Base-by-base conservation (phyloP, 1,140 invertebrate genomes). In the Drosophila bocki region DNA sequence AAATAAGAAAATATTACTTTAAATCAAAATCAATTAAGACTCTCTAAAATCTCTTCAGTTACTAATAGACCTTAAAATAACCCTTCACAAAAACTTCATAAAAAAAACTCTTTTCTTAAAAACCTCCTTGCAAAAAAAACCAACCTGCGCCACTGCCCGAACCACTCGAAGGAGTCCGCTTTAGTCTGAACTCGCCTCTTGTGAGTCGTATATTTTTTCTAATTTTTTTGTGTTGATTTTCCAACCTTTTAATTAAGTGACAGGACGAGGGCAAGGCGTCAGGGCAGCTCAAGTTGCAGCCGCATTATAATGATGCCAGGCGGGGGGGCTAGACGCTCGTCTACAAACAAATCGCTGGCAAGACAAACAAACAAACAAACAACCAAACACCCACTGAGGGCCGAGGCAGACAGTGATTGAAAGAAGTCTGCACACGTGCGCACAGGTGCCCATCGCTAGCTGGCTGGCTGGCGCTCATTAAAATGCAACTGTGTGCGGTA, bases 181-280 rank as follows among this genome's bases (percentile, higher is more conserved):
- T 70, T 50, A 32, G 9, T 35, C 35, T 50, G 42, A 61, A 51
- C 59, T 59, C 48, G 53, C 51, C 72, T 69, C 76, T 63, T 77
- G 60, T 74, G 68, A 64, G 60, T 17, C 48, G 48, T 39, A 26
- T 44, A 48, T 62, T 50, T 69, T 68, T 60, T 56, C 13, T 37
- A 22, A 3, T 37, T 47, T 51, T 44, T 44, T 54, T 67, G 62
- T 87, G 82, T 88, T 88, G 84, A 90, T 90, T 84, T 84, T 90
- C 47, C 84, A 88, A 81, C 78, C 78, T 88, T 90, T 90, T 90
- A 90, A 90, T 90, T 90, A 90, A 90, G 86, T 90, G 85, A 90
- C 85, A 84, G 78, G 42, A 80, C 41, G 32, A 41, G 44, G 47
- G 51, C 33, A 39, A 45, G 59, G 58, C 42, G 51, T 45, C 56